A percentile compares a stretch with the other conserved stretches of the same genome.
Evolutionary conservation across 2,113 vertebrate genomes (phyloP).

Genomic region (Oceanodroma tethys): DNA sequence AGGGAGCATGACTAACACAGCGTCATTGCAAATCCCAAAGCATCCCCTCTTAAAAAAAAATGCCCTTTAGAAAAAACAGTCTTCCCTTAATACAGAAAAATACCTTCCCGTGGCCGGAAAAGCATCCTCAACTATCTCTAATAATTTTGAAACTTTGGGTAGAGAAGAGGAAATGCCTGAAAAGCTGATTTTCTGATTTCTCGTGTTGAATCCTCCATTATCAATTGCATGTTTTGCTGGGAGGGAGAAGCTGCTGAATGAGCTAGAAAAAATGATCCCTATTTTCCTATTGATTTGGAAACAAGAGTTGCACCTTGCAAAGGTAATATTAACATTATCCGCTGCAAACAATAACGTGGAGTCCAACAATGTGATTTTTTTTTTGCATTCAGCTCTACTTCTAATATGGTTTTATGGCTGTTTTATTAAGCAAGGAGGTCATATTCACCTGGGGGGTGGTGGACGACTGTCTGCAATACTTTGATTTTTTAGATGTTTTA

Average conservation of each 20-base stretch:
- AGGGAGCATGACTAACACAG: fast-evolving
- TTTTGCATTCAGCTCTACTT: not conserved
- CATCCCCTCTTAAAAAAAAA: not conserved
- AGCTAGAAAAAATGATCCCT: not conserved
- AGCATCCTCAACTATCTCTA: not conserved
- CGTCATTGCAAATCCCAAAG: fast-evolving
- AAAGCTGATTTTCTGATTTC: not conserved
- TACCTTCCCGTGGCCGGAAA: not conserved
- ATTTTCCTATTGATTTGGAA: not conserved
- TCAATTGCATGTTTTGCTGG: not conserved
- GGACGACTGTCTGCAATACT: not conserved
- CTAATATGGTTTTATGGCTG: not conserved
- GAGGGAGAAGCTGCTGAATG: not conserved
- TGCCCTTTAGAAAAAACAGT: not conserved
- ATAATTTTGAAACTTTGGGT: not conserved
- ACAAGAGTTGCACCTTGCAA: not conserved
- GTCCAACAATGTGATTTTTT: not conserved
- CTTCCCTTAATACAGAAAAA: not conserved
- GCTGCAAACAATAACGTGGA: fast-evolving
- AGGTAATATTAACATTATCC: not conserved
- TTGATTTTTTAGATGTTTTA: not conserved
- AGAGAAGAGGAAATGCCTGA: not conserved
- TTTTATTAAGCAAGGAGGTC: not conserved
- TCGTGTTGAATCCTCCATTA: fast-evolving
- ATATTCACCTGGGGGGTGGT: not conserved